These are phyloP conservation scores for Actinostola sp. DNA, from an alignment of 92 coral and sea anemone genomes.

Conservation along the genomic window DNA sequence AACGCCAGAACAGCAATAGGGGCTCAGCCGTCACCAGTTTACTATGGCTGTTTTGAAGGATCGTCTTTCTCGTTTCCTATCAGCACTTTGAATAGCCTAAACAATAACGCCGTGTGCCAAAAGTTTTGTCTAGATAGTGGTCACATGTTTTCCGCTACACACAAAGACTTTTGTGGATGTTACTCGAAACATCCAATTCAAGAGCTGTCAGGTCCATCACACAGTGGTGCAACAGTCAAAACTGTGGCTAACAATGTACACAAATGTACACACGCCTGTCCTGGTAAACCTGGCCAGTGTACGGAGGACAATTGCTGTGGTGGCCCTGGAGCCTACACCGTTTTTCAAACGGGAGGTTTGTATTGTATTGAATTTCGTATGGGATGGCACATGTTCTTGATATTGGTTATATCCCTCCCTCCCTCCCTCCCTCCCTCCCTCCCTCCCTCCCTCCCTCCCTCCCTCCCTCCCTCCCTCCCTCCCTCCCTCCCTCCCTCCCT, in stretches of 20 bases:
- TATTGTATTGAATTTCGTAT: too few relatives aligned
- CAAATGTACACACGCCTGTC: not conserved
- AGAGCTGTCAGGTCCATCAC: conserved; percentile 1
- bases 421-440: too few relatives aligned
- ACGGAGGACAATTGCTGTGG: conserved; percentile 2
- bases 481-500: too few relatives aligned
- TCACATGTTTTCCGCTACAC: conserved; percentile 10
- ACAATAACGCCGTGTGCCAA: not conserved
- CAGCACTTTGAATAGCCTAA: not conserved
- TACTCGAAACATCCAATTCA: not conserved
- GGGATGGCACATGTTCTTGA: too few relatives aligned
- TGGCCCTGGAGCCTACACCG: not conserved
- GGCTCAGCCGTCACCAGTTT: too few relatives aligned
- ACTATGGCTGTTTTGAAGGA: conserved; percentile 16
- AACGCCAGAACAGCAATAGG: not conserved
- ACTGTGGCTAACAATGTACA: too few relatives aligned
- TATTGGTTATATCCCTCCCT: too few relatives aligned
- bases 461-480: too few relatives aligned
- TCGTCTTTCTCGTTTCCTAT: not conserved
- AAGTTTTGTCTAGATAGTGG: conserved; percentile 1
- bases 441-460: too few relatives aligned
- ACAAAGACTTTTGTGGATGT: conserved; percentile 6
- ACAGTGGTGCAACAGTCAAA: not conserved
- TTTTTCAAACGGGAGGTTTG: conserved; percentile 8
- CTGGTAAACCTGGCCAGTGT: not conserved